A percentile compares a stretch with the other conserved stretches of the same genome.
phyloP scores from a whole-genome alignment of 2,113 vertebrate genomes.

The Nesogale talazaci region DNA sequence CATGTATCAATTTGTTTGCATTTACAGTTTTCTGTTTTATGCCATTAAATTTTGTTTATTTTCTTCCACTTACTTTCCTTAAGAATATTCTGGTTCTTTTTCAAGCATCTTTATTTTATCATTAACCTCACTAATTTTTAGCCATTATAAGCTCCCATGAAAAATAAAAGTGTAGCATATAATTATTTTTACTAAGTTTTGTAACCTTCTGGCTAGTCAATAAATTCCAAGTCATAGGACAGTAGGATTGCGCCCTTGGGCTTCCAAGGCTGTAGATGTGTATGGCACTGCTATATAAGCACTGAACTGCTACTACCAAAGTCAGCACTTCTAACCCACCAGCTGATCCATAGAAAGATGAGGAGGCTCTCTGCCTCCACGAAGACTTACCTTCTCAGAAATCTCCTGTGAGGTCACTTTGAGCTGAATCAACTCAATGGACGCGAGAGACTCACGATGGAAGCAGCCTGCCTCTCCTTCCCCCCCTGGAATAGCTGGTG shows the following conservation, averaged over 20 bases:
- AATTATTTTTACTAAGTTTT: slow-evolving; percentile 27
- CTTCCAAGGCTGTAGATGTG: not conserved
- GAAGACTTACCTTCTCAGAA: too few relatives aligned
- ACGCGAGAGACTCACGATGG: too few relatives aligned
- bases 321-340: too few relatives aligned
- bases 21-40: not conserved
- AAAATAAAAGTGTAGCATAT: not conserved
- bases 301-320: too few relatives aligned
- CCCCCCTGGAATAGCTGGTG: not conserved
- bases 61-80: not conserved
- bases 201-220: too few relatives aligned
- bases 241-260: not conserved
- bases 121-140: slow-evolving; percentile 26
- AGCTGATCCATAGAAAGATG: too few relatives aligned
- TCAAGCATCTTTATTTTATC: slow-evolving; percentile 16
- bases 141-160: not conserved
- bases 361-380: too few relatives aligned
- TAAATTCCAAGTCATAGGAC: not conserved
- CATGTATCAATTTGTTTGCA: not conserved
- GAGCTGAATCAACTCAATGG: too few relatives aligned
- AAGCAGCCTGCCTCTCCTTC: not conserved
- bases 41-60: not conserved
- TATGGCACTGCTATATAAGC: not conserved
- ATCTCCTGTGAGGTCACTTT: too few relatives aligned
- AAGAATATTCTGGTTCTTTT: not conserved